These are phyloP conservation scores for Oreochromis tanganicae DNA, from an alignment of 2,113 vertebrate genomes.

Conservation along the genomic window DNA sequence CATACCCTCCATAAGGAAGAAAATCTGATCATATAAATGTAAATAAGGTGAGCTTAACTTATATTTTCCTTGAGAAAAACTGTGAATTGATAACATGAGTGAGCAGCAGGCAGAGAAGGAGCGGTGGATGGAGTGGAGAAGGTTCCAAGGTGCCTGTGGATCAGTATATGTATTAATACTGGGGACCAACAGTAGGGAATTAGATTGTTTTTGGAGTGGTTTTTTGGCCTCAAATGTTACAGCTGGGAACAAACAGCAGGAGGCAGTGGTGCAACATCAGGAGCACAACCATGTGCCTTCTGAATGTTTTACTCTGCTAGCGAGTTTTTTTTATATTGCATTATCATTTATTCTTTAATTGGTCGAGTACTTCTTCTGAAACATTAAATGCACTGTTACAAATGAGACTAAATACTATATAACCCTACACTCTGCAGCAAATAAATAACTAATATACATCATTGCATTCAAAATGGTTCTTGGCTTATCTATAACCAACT, in stretches of 20 bases:
- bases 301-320: neutral
- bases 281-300: neutral
- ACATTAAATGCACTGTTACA: neutral
- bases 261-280: constrained; percentile 46
- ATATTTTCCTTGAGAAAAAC: constrained; percentile 68
- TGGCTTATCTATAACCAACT: neutral
- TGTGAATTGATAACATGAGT: constrained; percentile 59
- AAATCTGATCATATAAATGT: constrained; percentile 81
- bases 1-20: constrained; percentile 70
- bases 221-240: neutral
- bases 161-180: constrained; percentile 44
- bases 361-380: neutral
- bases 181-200: neutral
- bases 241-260: constrained; percentile 43
- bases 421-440: neutral
- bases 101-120: constrained; percentile 23
- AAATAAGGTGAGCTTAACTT: constrained; percentile 77
- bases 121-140: constrained; percentile 33
- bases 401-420: neutral
- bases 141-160: constrained; percentile 31
- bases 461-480: neutral
- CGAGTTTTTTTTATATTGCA: neutral
- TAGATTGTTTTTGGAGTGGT: neutral
- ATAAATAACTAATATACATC: neutral
- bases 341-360: neutral